Evolutionary conservation across 2,888 invertebrate genomes (phyloP).

Genomic region (Charanyca ferruginea): DNA sequence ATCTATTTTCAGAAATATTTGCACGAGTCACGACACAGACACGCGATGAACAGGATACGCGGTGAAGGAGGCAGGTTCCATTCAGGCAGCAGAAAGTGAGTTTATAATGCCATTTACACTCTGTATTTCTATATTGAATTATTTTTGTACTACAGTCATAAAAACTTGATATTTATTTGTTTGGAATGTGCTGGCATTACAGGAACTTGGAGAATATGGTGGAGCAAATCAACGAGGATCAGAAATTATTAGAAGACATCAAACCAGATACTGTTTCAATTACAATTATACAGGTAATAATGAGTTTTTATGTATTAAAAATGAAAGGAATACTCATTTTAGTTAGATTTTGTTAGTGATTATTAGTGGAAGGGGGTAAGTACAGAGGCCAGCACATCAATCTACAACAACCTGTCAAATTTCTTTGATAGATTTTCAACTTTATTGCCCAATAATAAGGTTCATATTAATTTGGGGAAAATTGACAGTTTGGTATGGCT

Average conservation of each 20-base stretch:
- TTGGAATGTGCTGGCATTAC: constrained; percentile 53
- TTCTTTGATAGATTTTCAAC: too few relatives aligned
- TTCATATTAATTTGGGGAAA: too few relatives aligned
- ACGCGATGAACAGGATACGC: constrained; percentile 99
- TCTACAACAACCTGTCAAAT: too few relatives aligned
- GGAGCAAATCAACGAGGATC: constrained; percentile 71
- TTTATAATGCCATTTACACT: constrained; percentile 39
- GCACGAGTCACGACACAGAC: constrained; percentile 99
- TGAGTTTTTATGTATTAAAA: not conserved
- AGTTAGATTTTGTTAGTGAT: not conserved
- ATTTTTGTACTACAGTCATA: not conserved
- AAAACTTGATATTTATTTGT: constrained; percentile 51
- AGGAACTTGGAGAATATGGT: constrained; percentile 77
- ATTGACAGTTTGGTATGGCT: too few relatives aligned
- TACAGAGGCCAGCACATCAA: too few relatives aligned
- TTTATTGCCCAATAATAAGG: too few relatives aligned
- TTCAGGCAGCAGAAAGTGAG: constrained; percentile 91
- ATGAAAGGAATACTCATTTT: too few relatives aligned
- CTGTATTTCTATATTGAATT: not conserved
- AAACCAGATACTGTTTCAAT: constrained; percentile 88
- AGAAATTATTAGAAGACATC: constrained; percentile 81
- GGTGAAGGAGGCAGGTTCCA: constrained; percentile 99
- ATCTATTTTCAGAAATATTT: constrained; percentile 95
- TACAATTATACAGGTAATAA: constrained; percentile 85
- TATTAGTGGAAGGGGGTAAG: too few relatives aligned